Conservation (phyloP, 1,140 invertebrate species). For the Neomicropteryx cornuta region DNA sequence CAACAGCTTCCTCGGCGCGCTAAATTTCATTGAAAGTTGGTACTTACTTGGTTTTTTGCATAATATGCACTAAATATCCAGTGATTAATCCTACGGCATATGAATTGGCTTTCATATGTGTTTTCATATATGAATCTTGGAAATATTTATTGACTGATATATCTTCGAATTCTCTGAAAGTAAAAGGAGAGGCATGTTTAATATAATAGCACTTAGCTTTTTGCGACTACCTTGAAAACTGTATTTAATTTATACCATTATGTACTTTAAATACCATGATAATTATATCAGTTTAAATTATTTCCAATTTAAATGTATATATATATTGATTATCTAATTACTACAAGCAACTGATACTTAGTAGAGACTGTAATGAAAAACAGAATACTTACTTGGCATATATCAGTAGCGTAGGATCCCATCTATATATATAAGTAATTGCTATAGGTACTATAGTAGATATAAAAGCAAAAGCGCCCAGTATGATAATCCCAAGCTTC, state of each 20-base stretch:
- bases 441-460: constrained; percentile 49
- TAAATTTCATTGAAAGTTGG: constrained; percentile 6
- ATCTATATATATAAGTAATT: constrained; percentile 44
- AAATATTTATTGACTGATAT: constrained; percentile 50
- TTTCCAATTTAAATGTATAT: too few species aligned
- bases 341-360: not conserved
- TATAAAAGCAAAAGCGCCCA: constrained; percentile 38
- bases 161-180: constrained; percentile 49
- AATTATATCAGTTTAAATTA: too few species aligned
- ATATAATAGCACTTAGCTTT: too few species aligned
- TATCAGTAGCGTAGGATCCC: constrained; percentile 53
- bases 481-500: constrained; percentile 43
- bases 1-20: too few species aligned
- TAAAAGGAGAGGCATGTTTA: too few species aligned
- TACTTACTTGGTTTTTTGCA: constrained; percentile 46
- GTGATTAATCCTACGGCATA: constrained; percentile 53
- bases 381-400: constrained; percentile 47
- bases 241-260: too few species aligned
- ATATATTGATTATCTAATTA: too few species aligned
- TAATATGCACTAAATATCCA: constrained; percentile 49
- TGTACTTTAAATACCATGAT: too few species aligned
- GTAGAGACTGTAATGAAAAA: not conserved
- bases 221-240: too few species aligned
- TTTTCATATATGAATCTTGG: constrained; percentile 52
- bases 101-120: constrained; percentile 55